These are phyloP conservation scores for Lucilia cuprina DNA, from an alignment of 1,140 invertebrate genomes.

Conservation along the genomic window DNA sequence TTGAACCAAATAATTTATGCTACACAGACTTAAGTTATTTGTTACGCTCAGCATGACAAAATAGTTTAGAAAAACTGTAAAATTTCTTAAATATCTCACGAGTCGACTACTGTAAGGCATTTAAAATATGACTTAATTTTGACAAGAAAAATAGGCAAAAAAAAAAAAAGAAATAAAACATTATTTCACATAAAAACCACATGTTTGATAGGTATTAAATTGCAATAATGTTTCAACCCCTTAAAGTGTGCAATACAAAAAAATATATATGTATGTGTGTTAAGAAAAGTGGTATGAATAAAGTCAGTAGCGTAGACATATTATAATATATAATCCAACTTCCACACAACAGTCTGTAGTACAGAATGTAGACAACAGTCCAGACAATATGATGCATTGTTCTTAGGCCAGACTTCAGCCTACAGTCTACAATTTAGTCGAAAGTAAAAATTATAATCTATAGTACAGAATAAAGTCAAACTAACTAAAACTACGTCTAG, in stretches of 20 bases:
- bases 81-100: neutral
- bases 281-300: neutral
- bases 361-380: too few relatives aligned
- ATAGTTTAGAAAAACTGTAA: too few relatives aligned
- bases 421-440: too few relatives aligned
- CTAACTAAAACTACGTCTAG: too few relatives aligned
- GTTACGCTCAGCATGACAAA: constrained; percentile 22
- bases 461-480: too few relatives aligned
- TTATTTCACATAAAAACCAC: constrained; percentile 30
- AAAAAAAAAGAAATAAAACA: neutral
- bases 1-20: neutral
- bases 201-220: constrained; percentile 51
- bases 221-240: constrained; percentile 52
- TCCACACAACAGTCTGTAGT: too few relatives aligned
- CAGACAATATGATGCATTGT: too few relatives aligned
- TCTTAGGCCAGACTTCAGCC: too few relatives aligned
- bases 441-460: too few relatives aligned
- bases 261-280: constrained; percentile 49
- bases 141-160: neutral
- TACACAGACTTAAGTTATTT: neutral
- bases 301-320: neutral
- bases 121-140: constrained; percentile 22
- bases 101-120: neutral
- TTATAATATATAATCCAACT: too few relatives aligned
- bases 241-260: constrained; percentile 55